Evolutionary conservation across 2,113 vertebrate genomes (phyloP).

Genomic region (Cephalopterus ornatus): DNA sequence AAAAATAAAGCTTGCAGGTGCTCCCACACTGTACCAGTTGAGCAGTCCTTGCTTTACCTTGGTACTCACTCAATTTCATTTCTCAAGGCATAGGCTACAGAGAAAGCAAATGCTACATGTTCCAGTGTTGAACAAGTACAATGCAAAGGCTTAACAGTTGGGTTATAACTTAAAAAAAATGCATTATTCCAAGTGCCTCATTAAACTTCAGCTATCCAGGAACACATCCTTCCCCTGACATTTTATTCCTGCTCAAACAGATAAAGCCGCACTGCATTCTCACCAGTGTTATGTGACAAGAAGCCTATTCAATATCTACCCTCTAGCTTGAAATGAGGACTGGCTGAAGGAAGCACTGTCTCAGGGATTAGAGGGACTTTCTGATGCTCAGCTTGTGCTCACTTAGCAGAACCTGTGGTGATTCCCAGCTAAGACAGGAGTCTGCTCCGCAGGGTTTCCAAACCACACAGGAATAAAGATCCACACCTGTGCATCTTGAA

Average conservation of each 20-base stretch:
- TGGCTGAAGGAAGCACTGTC: not conserved
- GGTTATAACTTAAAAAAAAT: not conserved
- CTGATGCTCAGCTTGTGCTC: not conserved
- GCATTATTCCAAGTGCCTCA: not conserved
- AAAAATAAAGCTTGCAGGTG: conserved; percentile 7
- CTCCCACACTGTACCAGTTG: not conserved
- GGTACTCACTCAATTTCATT: not conserved
- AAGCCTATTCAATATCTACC: not conserved
- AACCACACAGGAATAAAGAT: not conserved
- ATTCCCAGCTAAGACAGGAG: not conserved
- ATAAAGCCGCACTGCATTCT: not conserved
- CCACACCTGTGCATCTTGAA: not conserved
- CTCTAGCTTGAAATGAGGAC: not conserved
- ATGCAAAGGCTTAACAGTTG: conserved; percentile 8
- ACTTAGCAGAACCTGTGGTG: not conserved
- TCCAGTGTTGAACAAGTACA: conserved; percentile 35
- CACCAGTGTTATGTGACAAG: fast-evolving
- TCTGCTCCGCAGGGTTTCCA: not conserved
- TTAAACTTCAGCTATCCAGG: conserved; percentile 1
- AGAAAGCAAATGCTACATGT: not conserved
- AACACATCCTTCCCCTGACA: not conserved
- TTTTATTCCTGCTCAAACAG: not conserved
- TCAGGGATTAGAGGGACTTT: not conserved
- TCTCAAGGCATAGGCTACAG: not conserved
- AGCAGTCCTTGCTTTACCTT: not conserved